Evolutionary conservation across 1,140 invertebrate genomes (phyloP), one percentile per base, ranked within the genome.

Genomic region (Bombus impatiens): DNA sequence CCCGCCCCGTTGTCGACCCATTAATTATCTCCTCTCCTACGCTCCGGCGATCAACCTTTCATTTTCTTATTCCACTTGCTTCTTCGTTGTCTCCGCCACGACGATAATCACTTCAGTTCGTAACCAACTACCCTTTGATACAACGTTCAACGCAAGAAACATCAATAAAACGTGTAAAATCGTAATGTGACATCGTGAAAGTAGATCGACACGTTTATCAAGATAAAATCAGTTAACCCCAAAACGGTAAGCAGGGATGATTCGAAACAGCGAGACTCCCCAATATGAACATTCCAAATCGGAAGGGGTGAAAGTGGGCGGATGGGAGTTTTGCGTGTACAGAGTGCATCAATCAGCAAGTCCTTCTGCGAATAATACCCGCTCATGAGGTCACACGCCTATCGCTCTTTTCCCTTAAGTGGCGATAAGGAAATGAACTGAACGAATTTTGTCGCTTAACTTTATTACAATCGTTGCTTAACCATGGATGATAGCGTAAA

Each of bases 401-500:
- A 94, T 94, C 93, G 88, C 89, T 94, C 92, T 93, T 92, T 76
- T 80, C 82, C 78, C 78, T 93, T 93, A 93, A 94, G 92, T 93
- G 88, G 92, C 90, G 93, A 94, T 94, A 94, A 94, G 93, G 81
- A 92, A 90, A 78, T 78, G 87, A 86, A 77, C 86, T 71, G 85
- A 88, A 89, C 86, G 92, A 93, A 92, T 93, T 92, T 88, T 89
- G 18, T 90, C 86, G 81, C 88, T 93, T 90, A 91, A 93, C 87
- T 91, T 91, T 80, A 80, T 76, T 76, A 35, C 76, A 25, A 75
- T 75, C 78, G 28, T 71, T 40, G 70, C 22, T 72, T 22, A 8
- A 40, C 35, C 25, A 22, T 1, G 10, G 9, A 32, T 47, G 76
- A 80, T 80, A 80, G 10, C 68, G 42, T 35, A 47, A 68, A 84